phyloP scores from a whole-genome alignment of 1,140 invertebrate genomes.

The Lasioglossum albipes region DNA sequence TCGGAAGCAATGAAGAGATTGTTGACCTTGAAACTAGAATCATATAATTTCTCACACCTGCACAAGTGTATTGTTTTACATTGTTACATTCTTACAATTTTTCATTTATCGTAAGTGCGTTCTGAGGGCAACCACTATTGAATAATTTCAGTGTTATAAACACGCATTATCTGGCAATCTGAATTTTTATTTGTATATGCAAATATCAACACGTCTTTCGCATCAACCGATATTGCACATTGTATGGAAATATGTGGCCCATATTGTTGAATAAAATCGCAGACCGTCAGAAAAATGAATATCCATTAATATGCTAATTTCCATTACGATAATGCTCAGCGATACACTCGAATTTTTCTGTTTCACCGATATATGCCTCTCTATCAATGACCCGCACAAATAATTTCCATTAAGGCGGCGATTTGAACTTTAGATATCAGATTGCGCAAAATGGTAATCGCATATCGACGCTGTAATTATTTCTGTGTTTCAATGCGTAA shows the following conservation, averaged over 20 bases:
- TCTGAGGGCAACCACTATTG: background rate
- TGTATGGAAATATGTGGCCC: slow-evolving; percentile 3
- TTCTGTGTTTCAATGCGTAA: slow-evolving; percentile 33
- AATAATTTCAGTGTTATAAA: background rate
- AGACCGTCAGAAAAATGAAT: background rate
- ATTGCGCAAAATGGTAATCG: slow-evolving; percentile 34
- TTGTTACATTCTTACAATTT: too few species aligned
- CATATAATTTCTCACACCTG: too few species aligned
- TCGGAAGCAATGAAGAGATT: too few species aligned
- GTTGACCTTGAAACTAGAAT: too few species aligned
- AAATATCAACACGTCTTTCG: background rate
- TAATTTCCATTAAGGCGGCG: slow-evolving; percentile 30
- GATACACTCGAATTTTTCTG: slow-evolving; percentile 13
- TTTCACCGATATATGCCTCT: slow-evolving; percentile 15
- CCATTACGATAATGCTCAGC: background rate
- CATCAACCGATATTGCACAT: background rate
- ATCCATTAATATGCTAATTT: slow-evolving; percentile 40
- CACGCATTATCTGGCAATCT: background rate
- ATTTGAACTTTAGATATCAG: slow-evolving; percentile 48
- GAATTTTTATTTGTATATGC: background rate
- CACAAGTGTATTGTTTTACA: too few species aligned
- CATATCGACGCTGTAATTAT: slow-evolving; percentile 36
- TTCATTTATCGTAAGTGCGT: background rate
- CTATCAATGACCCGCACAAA: background rate
- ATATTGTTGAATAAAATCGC: background rate